Evolutionary conservation across 2,888 invertebrate genomes (phyloP), one percentile per base, ranked within the genome.

Genomic region (Aleiodes testaceus): DNA sequence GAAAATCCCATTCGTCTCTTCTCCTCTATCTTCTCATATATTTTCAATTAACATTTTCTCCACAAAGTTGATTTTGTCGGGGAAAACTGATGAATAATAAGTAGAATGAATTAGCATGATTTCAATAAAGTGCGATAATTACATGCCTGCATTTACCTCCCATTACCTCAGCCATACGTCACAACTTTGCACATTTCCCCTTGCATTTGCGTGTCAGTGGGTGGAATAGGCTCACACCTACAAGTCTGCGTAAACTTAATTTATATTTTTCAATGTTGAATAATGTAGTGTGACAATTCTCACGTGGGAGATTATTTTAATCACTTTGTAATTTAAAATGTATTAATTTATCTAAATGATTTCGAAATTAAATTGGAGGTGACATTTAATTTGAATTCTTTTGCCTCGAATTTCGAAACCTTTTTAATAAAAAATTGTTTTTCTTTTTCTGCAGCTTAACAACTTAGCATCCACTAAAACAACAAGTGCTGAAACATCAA

Each of bases 401-500:
- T 16, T 18, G 22, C n/a, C n/a, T n/a, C n/a, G 49, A 66, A 66
- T 66, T 16, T 52, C 42, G 16, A 12, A 44, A n/a, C 30, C 36
- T 72, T 26, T 26, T 5, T 2, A 26, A 26, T 26, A 3, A 2
- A 26, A 26, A 5, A 26, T 26, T 26, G 5, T 26, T 26, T 53
- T 53, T 16, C 9, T 36, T 36, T 9, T 36, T 11, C 9, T 11
- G 36, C 64, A 80, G 78, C 78, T 91, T 1, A 91, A 92, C 1
- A 79, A 72, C 26, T 61, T 77, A 7, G 70, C 78, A 36, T 74
- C 77, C 6, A 71, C 79, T 85, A 87, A 87, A 82, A 74, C 87
- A 12, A 77, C 80, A 42, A 79, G 79, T 22, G 77, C 77, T 47
- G 88, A 89, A 77, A 88, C 91, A 3, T 91, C 92, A 1, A 76